A percentile compares a stretch with the other conserved stretches of the same genome.
phyloP scores from a whole-genome alignment of 2,113 vertebrate species.

The human (Homo sapiens) region GRCh38 chr13:103387001-103387500 shows the following conservation, averaged over 20 bases:
- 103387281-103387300: background rate
- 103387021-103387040: background rate
- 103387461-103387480: background rate
- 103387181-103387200: background rate
- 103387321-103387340: background rate
- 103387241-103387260: constrained; percentile 1
- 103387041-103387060: background rate
- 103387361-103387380: background rate
- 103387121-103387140: background rate
- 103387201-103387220: background rate
- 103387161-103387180: background rate
- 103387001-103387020: background rate
- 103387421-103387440: background rate
- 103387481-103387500: background rate
- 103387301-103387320: background rate
- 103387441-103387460: background rate
- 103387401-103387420: background rate
- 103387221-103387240: background rate
- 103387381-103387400: background rate
- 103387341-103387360: background rate
- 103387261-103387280: background rate
- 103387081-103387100: constrained; percentile 6
- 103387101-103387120: background rate
- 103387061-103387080: background rate
- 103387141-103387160: background rate